Percentiles rank a stretch among this genome's conserved stretches.
Conservation (phyloP, 2,113 vertebrate genomes). For the Piaya cayana region DNA sequence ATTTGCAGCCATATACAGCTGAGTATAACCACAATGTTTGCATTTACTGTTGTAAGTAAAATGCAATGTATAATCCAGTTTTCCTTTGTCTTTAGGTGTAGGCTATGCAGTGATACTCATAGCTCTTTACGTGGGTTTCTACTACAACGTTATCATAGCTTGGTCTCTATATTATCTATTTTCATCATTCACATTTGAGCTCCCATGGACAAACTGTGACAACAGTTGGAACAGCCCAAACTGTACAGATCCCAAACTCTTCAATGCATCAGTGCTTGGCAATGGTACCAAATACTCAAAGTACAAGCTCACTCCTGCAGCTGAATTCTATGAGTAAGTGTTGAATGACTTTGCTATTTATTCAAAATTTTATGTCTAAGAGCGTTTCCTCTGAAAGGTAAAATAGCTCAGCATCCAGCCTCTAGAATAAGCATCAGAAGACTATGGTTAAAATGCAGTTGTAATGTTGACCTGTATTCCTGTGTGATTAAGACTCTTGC, state of each 20-base stretch:
- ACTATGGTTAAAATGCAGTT: not conserved
- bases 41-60: not conserved
- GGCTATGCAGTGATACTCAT: conserved; percentile 98
- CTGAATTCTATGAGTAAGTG: conserved; percentile 98
- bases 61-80: conserved; percentile 1
- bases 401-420: not conserved
- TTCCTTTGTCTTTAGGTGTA: conserved; percentile 81
- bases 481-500: not conserved
- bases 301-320: conserved; percentile 93
- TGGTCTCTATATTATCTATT: conserved; percentile 97
- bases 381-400: not conserved
- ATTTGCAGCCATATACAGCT: not conserved
- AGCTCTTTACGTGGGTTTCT: conserved; percentile 97
- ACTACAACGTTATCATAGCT: conserved; percentile 99
- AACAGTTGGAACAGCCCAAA: conserved; percentile 93
- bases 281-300: conserved; percentile 89
- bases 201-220: conserved; percentile 91
- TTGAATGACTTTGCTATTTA: not conserved
- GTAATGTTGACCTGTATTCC: not conserved
- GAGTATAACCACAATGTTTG: not conserved
- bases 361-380: not conserved
- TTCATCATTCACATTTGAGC: conserved; percentile 88
- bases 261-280: conserved; percentile 83
- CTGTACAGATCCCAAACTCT: conserved; percentile 85
- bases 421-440: not conserved